Evolutionary conservation across 1,140 invertebrate species (phyloP).

Genomic region (Drosophila cardini): DNA sequence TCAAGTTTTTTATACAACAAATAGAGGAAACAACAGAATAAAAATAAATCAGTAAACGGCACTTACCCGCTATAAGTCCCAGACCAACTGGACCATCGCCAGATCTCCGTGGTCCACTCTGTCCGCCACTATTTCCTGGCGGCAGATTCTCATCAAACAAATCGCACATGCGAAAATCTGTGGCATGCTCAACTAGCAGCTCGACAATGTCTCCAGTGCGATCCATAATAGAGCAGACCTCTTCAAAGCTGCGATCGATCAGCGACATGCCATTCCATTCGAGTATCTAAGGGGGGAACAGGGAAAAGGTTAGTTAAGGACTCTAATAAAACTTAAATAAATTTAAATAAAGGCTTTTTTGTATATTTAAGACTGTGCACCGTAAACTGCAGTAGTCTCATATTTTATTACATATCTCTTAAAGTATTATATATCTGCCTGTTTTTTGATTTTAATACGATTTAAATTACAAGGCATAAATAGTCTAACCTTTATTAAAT

Average conservation of each 20-base stretch:
- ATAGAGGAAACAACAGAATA: constrained; percentile 5
- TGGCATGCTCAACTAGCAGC: constrained; percentile 91
- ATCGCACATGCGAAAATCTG: constrained; percentile 89
- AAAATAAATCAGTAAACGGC: not conserved
- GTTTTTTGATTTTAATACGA: no score
- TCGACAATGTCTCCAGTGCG: constrained; percentile 92
- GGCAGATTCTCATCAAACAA: constrained; percentile 86
- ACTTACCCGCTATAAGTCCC: constrained; percentile 84
- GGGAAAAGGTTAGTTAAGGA: not conserved
- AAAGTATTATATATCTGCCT: no score
- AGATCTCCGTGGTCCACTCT: constrained; percentile 77
- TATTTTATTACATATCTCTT: no score
- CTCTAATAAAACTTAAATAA: no score
- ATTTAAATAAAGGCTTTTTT: no score
- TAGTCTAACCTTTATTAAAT: no score
- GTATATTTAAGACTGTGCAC: no score
- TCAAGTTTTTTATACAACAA: constrained; percentile 36
- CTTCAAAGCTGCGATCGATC: constrained; percentile 95
- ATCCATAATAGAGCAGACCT: constrained; percentile 94
- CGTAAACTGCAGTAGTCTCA: no score
- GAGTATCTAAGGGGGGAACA: constrained; percentile 86
- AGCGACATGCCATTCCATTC: constrained; percentile 94
- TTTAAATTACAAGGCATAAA: no score
- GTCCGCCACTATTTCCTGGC: constrained; percentile 77
- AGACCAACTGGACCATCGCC: constrained; percentile 79